Evolutionary conservation across 2,113 vertebrate genomes (phyloP).

Genomic region (Cyprinodon brontotheroides): DNA sequence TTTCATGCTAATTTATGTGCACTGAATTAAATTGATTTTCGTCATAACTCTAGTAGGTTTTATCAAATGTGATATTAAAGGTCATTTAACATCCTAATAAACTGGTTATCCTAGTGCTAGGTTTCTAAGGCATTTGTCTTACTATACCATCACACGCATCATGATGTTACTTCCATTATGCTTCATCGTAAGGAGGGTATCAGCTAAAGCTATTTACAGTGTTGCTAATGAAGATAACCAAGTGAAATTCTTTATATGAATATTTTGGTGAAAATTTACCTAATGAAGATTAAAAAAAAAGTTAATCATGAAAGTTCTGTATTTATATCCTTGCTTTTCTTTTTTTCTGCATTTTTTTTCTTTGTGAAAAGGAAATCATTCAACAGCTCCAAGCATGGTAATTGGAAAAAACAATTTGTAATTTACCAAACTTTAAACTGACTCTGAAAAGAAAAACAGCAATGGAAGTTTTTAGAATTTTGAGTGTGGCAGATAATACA

Average conservation of each 20-base stretch:
- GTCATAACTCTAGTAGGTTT: background rate
- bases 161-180: background rate
- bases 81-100: too few relatives aligned
- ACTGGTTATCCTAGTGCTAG: background rate
- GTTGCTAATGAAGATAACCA: background rate
- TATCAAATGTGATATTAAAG: too few relatives aligned
- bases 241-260: background rate
- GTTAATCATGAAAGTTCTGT: too few relatives aligned
- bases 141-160: too few relatives aligned
- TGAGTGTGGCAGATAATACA: background rate
- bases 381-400: background rate
- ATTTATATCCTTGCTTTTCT: too few relatives aligned
- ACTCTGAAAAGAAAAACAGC: background rate
- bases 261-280: background rate
- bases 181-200: background rate
- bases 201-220: background rate
- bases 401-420: background rate
- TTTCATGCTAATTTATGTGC: background rate
- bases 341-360: too few relatives aligned
- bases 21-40: background rate
- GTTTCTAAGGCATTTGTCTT: background rate
- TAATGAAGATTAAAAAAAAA: too few relatives aligned
- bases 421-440: background rate
- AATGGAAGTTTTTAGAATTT: background rate
- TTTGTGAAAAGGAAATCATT: too few relatives aligned